Conservation (phyloP, 2,113 vertebrate species). For the Hystrix brachyura region DNA sequence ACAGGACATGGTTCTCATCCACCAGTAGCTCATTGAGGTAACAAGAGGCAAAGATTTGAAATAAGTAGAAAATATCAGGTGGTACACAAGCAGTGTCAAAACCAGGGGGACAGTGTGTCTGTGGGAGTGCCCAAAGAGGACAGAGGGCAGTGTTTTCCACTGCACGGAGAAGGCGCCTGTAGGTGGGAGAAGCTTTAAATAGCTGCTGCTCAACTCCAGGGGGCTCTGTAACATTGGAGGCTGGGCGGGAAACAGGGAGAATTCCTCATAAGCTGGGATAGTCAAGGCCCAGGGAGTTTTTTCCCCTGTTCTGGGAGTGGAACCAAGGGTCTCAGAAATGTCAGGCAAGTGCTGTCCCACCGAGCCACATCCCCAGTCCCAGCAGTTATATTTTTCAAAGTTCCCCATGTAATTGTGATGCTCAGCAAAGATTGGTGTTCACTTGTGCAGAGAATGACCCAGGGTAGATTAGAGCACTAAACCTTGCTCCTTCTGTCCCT, state of each 20-base stretch:
- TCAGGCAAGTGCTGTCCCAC: not conserved
- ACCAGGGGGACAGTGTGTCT: not conserved
- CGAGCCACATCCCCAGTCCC: not conserved
- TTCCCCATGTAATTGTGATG: not conserved
- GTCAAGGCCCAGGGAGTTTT: not conserved
- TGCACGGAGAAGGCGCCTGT: constrained; percentile 1
- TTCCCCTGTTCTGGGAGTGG: not conserved
- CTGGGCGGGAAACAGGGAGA: not conserved
- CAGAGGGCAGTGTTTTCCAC: not conserved
- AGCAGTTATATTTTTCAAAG: constrained; percentile 50
- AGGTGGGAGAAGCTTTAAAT: not conserved
- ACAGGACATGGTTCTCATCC: not conserved
- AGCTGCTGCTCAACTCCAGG: not conserved
- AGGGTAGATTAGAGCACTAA: not conserved
- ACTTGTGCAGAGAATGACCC: not conserved
- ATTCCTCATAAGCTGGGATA: not conserved
- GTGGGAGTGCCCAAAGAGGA: not conserved
- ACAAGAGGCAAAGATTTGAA: constrained; percentile 49
- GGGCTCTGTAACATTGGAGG: not conserved
- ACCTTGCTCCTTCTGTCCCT: not conserved
- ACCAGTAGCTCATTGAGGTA: constrained; percentile 35
- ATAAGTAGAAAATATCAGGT: constrained; percentile 26
- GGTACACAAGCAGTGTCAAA: constrained; percentile 28
- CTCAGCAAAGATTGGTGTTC: not conserved
- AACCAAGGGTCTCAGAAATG: not conserved